Evolutionary conservation across 2,888 invertebrate species (phyloP).

Genomic region (Petrolisthes manimaculis): DNA sequence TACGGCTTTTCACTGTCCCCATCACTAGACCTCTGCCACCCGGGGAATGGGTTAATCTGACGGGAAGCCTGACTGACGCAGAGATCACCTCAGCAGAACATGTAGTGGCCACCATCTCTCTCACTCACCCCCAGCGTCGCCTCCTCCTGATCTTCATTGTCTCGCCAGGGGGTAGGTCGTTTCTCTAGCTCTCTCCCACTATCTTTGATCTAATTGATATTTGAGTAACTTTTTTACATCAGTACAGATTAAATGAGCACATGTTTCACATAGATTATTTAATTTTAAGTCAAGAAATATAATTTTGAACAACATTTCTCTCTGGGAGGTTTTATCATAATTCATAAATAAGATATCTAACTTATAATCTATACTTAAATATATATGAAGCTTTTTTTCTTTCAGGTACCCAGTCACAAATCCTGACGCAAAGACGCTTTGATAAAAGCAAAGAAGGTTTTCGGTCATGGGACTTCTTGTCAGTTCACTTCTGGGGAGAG

Average conservation of each 20-base stretch:
- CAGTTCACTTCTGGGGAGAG: conserved; percentile 93
- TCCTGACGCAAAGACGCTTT: conserved; percentile 79
- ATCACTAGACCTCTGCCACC: neutral
- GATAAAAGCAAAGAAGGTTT: conserved; percentile 83
- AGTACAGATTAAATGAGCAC: no score
- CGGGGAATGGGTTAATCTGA: neutral
- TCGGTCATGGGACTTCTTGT: conserved; percentile 86
- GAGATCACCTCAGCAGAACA: conserved; percentile 31
- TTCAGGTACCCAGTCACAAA: conserved; percentile 78
- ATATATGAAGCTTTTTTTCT: conserved; percentile 31
- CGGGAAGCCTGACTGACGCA: neutral
- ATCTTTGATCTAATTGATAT: neutral
- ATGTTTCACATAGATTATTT: no score
- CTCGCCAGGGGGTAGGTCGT: conserved; percentile 39
- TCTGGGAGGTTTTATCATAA: no score
- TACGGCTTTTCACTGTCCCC: neutral
- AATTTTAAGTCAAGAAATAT: no score
- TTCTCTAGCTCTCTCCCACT: neutral
- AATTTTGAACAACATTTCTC: no score
- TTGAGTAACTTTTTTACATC: no score
- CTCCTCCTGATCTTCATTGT: conserved; percentile 32
- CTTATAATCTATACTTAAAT: no score
- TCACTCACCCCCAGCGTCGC: conserved; percentile 19
- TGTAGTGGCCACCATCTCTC: conserved; percentile 37
- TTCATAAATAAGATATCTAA: no score